phyloP scores from a whole-genome alignment of 2,888 invertebrate genomes.

The Clivina fossor region DNA sequence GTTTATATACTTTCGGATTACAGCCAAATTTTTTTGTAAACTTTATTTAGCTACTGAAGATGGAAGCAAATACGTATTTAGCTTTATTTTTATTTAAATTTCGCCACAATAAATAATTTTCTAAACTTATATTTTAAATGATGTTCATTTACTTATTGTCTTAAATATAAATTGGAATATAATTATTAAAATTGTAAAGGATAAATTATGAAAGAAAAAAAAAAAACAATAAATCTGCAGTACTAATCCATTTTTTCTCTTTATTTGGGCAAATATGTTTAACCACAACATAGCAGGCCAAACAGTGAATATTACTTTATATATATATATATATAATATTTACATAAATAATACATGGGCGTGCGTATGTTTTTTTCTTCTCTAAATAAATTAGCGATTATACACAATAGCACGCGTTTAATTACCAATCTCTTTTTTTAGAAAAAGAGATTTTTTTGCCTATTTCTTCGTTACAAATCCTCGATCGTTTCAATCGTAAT shows the following conservation, averaged over 20 bases:
- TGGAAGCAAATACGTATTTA: too few species aligned
- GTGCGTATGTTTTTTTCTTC: conserved; percentile 45
- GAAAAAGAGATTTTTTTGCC: conserved; percentile 12
- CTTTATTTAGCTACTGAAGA: too few species aligned
- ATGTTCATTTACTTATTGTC: too few species aligned
- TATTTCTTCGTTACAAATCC: conserved; percentile 15
- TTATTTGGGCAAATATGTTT: conserved; percentile 52
- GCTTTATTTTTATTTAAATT: too few species aligned
- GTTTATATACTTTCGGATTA: too few species aligned
- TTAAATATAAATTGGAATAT: too few species aligned
- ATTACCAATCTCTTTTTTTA: neutral
- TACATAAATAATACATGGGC: conserved; percentile 50
- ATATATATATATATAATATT: conserved; percentile 50
- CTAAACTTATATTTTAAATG: too few species aligned
- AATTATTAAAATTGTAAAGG: too few species aligned
- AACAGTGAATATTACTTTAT: conserved; percentile 49
- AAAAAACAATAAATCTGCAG: conserved; percentile 32
- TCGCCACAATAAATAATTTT: too few species aligned
- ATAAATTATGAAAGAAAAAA: conserved; percentile 1
- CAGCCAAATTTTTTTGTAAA: too few species aligned
- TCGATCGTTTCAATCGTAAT: conserved; percentile 31
- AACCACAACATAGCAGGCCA: conserved; percentile 54
- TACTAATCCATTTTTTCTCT: conserved; percentile 54
- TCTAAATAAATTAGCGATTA: neutral
- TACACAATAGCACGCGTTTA: conserved; percentile 5